phyloP scores from a whole-genome alignment of 30 jellyfish, hydroid and myxozoan genomes.

The Mastigias papua region DNA sequence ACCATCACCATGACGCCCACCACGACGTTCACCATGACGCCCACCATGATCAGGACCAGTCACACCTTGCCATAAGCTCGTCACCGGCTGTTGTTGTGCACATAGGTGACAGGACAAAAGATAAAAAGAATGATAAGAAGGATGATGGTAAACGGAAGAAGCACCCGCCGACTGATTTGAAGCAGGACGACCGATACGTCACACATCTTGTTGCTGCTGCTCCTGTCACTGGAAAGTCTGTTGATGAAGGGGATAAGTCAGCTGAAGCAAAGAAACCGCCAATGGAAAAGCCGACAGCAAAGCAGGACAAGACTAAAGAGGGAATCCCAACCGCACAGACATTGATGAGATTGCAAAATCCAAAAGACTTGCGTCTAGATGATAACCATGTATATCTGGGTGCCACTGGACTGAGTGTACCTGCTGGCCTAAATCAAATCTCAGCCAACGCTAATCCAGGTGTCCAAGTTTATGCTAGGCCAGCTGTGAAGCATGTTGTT shows the following conservation, averaged over 20 bases:
- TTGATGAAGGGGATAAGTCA: constrained; percentile 29
- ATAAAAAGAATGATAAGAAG: constrained; percentile 16
- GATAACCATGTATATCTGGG: constrained; percentile 51
- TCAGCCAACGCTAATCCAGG: constrained; percentile 16
- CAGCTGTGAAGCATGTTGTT: constrained; percentile 45
- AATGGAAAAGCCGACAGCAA: constrained; percentile 66
- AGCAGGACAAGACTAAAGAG: constrained; percentile 62
- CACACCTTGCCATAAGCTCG: constrained; percentile 37
- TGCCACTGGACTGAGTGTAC: constrained; percentile 24
- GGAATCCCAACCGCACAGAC: constrained; percentile 61
- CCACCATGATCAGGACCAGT: constrained; percentile 19
- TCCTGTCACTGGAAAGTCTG: constrained; percentile 50
- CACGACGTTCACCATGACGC: constrained; percentile 10
- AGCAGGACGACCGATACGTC: constrained; percentile 75
- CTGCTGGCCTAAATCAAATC: constrained; percentile 33
- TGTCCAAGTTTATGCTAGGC: constrained; percentile 16
- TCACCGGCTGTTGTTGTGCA: constrained; percentile 54
- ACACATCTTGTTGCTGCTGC: constrained; percentile 81
- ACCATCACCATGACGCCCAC: constrained; percentile 13
- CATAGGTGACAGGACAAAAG: constrained; percentile 60
- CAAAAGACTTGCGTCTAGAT: constrained; percentile 37
- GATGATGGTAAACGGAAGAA: constrained; percentile 40
- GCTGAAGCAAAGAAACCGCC: constrained; percentile 68
- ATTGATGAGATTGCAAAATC: constrained; percentile 56
- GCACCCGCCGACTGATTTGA: constrained; percentile 60